These are phyloP conservation scores for Galemys pyrenaicus DNA, from an alignment of 2,113 vertebrate species.

Conservation along the genomic window DNA sequence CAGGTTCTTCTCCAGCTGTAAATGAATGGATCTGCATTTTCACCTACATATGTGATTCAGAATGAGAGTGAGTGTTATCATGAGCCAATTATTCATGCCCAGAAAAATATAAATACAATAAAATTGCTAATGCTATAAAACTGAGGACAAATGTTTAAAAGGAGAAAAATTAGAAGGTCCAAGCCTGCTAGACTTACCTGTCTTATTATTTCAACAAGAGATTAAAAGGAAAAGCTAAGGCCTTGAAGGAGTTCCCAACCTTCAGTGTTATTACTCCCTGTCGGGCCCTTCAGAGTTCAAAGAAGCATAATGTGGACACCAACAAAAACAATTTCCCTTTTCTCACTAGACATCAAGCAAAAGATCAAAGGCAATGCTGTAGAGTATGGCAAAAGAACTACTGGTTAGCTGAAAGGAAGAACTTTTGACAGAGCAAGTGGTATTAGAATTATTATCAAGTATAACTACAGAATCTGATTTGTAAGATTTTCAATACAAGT, in stretches of 20 bases:
- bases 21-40: conserved; percentile 63
- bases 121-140: conserved; percentile 13
- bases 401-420: not conserved
- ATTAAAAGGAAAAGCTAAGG: conserved; percentile 7
- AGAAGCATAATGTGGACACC: not conserved
- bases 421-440: not conserved
- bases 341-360: not conserved
- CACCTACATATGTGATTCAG: conserved; percentile 10
- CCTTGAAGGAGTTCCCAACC: not conserved
- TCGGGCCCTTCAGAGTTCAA: not conserved
- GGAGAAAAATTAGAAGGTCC: not conserved
- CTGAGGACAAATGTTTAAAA: not conserved
- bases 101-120: conserved; percentile 54
- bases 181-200: not conserved
- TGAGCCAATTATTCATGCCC: conserved; percentile 53
- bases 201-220: conserved; percentile 15
- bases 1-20: conserved; percentile 51
- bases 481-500: not conserved
- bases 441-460: not conserved
- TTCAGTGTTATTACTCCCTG: not conserved
- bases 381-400: not conserved
- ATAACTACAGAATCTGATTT: not conserved
- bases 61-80: not conserved
- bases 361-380: not conserved
- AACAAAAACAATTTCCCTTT: conserved; percentile 28